Evolutionary conservation across 64 coral and sea anemone species (phyloP).

Genomic region (Stichodactyla mertensii): DNA sequence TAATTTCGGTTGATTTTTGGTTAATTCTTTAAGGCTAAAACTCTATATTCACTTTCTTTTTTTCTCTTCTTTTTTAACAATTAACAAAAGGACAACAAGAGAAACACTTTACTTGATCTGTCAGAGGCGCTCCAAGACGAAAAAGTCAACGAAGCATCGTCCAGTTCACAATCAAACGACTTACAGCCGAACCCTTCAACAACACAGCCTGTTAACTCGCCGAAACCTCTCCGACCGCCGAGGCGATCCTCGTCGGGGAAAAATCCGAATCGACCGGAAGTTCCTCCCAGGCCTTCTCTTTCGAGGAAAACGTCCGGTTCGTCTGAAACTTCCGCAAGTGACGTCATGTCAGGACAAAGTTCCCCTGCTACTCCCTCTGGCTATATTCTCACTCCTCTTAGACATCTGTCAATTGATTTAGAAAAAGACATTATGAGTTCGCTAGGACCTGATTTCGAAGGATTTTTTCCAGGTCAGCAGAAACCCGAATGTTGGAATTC

Average conservation of each 20-base stretch:
- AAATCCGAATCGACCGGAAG: neutral
- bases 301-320: neutral
- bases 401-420: slow-evolving; percentile 39
- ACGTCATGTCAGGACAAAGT: slow-evolving; percentile 16
- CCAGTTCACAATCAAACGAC: neutral
- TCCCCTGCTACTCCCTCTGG: neutral
- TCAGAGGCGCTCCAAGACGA: neutral
- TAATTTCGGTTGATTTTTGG: neutral
- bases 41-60: neutral
- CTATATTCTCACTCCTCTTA: slow-evolving; percentile 34
- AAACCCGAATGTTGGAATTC: slow-evolving; percentile 5
- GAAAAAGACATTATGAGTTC: slow-evolving; percentile 41
- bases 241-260: neutral
- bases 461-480: slow-evolving; percentile 16
- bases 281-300: slow-evolving; percentile 9
- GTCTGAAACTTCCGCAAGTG: slow-evolving; percentile 9
- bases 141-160: neutral
- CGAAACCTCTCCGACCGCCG: neutral
- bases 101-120: slow-evolving; percentile 11
- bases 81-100: neutral
- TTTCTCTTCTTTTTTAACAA: neutral
- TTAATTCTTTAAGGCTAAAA: neutral
- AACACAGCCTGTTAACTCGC: neutral
- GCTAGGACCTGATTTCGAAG: slow-evolving; percentile 33
- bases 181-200: neutral